Percentiles rank a stretch among this genome's conserved stretches.
Conservation (phyloP, 2,797 vertebrate species). For the Peromyscus nudipes region DNA sequence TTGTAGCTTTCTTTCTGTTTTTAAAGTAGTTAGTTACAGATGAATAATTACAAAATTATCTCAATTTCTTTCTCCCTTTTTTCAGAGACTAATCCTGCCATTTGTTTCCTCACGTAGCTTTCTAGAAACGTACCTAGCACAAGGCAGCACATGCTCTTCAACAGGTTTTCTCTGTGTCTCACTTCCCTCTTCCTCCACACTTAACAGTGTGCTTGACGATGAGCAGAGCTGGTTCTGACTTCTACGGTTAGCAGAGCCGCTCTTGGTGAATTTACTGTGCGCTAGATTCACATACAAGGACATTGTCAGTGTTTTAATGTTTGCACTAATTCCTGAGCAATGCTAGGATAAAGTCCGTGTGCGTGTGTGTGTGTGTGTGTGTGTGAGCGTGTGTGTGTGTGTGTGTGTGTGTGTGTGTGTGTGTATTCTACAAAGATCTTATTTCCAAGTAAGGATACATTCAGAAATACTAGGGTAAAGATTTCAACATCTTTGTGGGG, state of each 20-base stretch:
- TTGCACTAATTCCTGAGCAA: background rate
- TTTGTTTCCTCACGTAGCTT: background rate
- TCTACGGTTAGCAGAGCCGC: background rate
- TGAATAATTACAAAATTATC: background rate
- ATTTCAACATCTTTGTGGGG: background rate
- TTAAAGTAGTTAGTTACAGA: background rate
- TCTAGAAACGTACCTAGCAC: background rate
- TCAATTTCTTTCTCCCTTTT: background rate
- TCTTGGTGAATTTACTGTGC: background rate
- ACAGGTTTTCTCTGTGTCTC: background rate
- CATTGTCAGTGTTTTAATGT: background rate
- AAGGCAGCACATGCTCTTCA: background rate
- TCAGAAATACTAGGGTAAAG: background rate
- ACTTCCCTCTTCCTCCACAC: background rate
- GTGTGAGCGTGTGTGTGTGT: too few species aligned
- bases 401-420: too few species aligned
- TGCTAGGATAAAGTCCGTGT: background rate
- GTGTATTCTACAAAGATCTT: background rate
- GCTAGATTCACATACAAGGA: background rate
- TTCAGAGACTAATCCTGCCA: background rate
- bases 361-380: background rate
- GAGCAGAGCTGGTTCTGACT: background rate
- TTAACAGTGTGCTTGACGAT: background rate
- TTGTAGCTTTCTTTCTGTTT: background rate
- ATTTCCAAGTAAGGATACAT: background rate